Evolutionary conservation across 1,140 invertebrate species (phyloP).

Genomic region (Spodoptera litura): DNA sequence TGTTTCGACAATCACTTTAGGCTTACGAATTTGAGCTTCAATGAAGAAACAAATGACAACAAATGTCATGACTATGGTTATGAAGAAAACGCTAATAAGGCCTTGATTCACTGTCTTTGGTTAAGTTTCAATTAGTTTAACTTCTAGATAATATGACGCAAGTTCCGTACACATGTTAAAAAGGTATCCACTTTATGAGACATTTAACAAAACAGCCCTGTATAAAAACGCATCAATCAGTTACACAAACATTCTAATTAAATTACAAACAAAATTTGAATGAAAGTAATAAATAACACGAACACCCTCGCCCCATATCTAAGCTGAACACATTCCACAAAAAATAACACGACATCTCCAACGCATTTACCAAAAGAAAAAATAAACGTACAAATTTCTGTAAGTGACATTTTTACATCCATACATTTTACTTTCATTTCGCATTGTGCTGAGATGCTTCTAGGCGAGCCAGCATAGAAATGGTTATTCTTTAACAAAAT

Average conservation of each 20-base stretch:
- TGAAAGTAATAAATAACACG: conserved; percentile 2
- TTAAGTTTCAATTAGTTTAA: too few relatives aligned
- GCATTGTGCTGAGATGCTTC: neutral
- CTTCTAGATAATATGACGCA: too few relatives aligned
- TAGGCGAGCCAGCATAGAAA: conserved; percentile 18
- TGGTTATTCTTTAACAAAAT: conserved; percentile 21
- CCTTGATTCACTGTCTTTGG: too few relatives aligned
- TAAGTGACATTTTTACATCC: conserved; percentile 38
- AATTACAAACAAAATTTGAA: neutral
- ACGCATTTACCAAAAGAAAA: conserved; percentile 15
- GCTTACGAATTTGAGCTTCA: too few relatives aligned
- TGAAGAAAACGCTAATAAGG: too few relatives aligned
- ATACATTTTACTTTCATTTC: conserved; percentile 34
- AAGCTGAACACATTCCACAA: conserved; percentile 16
- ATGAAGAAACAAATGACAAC: too few relatives aligned
- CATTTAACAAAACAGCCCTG: too few relatives aligned
- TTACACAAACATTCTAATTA: neutral
- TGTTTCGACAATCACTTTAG: too few relatives aligned
- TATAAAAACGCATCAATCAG: too few relatives aligned
- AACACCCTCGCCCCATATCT: conserved; percentile 5
- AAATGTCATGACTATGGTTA: too few relatives aligned
- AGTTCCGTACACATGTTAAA: too few relatives aligned
- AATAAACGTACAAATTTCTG: conserved; percentile 33
- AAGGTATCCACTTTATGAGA: too few relatives aligned
- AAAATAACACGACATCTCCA: conserved; percentile 12